Conservation (phyloP, 2,797 vertebrate genomes). For the Pangasius djambal region DNA sequence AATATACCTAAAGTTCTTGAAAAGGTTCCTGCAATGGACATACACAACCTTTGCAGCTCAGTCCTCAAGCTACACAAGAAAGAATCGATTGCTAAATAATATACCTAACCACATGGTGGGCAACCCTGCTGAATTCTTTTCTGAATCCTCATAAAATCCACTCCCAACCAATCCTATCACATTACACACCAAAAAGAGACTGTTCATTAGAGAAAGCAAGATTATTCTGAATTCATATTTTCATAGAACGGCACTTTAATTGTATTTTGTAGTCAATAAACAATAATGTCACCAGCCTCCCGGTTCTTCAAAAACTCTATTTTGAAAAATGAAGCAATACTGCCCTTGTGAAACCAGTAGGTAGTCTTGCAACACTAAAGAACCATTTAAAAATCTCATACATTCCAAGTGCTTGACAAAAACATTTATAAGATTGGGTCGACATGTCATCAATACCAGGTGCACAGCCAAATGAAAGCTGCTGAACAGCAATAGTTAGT, state of each 20-base stretch:
- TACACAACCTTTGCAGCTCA: not conserved
- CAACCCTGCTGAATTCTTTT: not conserved
- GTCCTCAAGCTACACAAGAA: not conserved
- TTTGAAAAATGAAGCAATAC: slow-evolving; percentile 11
- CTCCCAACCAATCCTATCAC: not conserved
- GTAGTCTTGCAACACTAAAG: slow-evolving; percentile 20
- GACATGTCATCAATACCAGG: slow-evolving; percentile 31
- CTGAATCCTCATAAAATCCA: not conserved
- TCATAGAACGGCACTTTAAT: not conserved
- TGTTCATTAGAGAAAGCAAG: slow-evolving; percentile 4
- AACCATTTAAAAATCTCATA: slow-evolving; percentile 30
- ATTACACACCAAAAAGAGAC: not conserved
- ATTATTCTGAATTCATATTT: not conserved
- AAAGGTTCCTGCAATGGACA: not conserved
- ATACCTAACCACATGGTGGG: not conserved
- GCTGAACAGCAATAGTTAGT: slow-evolving; percentile 47
- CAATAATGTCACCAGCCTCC: slow-evolving; percentile 6
- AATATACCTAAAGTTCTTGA: not conserved
- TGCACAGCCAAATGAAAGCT: slow-evolving; percentile 45
- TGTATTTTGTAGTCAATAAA: slow-evolving; percentile 4
- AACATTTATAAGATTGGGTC: slow-evolving; percentile 36
- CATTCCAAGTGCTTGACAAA: slow-evolving; percentile 25
- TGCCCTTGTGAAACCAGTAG: slow-evolving; percentile 13
- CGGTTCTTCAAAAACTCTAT: not conserved
- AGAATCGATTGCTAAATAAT: slow-evolving; percentile 2